Base-by-base conservation (phyloP, 1,140 invertebrate genomes). In the Macrobrachium nipponense region DNA sequence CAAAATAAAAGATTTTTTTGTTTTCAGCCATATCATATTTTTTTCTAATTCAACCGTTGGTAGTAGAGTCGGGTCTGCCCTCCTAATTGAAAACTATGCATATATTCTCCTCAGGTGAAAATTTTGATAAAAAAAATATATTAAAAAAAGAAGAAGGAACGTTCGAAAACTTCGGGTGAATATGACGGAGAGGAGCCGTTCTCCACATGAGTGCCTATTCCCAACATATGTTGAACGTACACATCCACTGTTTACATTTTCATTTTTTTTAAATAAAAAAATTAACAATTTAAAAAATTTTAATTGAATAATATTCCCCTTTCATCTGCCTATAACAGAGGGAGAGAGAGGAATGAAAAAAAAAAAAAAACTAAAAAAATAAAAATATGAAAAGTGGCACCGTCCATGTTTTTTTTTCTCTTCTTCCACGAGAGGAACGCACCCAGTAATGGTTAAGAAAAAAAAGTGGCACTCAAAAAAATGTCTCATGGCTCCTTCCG, bases 161-260 rank as follows among this genome's bases (percentile, higher is more conserved):
- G 83, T 86, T 86, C 84, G 84, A 86, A 86, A 86, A 86, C 84
- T 86, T 73, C 84, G 84, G 84, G 84, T 86, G 59, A 43, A 73
- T 86, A 78, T 70, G 43, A 23, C 73, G 14, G 18, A 82, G 80
- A 70, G 66, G 70, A 66, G 68, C 60, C 59, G 18, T 66, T 51
- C 12, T 51, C n/a, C n/a, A n/a, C n/a, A 10, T 51, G 12, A 51
- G n/a, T 51, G 10, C 10, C 5, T 51, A 51, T 51, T 51, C 10
- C n/a, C n/a, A n/a, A n/a, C n/a, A n/a, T n/a, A n/a, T 36, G 27
- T 2, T 36, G 27, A 36, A 10, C 12, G 12, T 51, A 51, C 12
- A 51, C 12, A 51, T 6, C 12, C 12, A 51, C 0, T 10, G 51
- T 51, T 51, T 51, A 10, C 51, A 8, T 51, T 51, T 51, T 51